Evolutionary conservation across 1,140 invertebrate species (phyloP).

Genomic region (Eriocheir sinensis): DNA sequence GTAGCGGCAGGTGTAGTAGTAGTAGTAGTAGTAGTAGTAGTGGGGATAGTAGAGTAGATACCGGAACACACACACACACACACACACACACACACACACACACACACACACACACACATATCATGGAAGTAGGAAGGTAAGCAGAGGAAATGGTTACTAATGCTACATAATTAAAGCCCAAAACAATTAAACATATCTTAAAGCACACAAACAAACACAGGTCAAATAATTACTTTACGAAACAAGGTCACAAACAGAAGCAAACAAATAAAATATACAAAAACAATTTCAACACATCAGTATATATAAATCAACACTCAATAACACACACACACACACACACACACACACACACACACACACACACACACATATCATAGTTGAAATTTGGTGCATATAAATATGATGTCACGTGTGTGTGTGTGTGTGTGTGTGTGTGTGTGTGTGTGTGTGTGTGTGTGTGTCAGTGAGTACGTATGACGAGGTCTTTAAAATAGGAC

Average conservation of each 20-base stretch:
- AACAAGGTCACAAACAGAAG: not conserved
- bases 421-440: conserved; percentile 1
- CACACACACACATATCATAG: conserved; percentile 2
- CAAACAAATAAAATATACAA: not conserved
- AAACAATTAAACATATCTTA: not conserved
- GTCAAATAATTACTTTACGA: not conserved
- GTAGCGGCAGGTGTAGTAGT: too few species aligned
- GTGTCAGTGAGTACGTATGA: conserved; percentile 9
- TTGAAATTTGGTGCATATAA: too few species aligned
- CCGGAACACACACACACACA: not conserved
- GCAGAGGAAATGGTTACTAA: too few species aligned
- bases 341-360: too few species aligned
- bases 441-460: not conserved
- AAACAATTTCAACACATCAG: too few species aligned
- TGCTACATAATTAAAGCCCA: not conserved
- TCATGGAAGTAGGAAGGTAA: too few species aligned
- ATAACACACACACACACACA: conserved; percentile 22
- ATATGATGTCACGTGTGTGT: not conserved
- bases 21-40: too few species aligned
- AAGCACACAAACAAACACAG: not conserved
- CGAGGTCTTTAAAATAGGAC: not conserved
- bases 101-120: not conserved
- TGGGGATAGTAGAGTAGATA: too few species aligned
- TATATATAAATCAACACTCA: too few species aligned
- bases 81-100: not conserved